Evolutionary conservation across 1,140 invertebrate species (phyloP), one percentile per base, ranked within the genome.

Genomic region (Aplysia californica): DNA sequence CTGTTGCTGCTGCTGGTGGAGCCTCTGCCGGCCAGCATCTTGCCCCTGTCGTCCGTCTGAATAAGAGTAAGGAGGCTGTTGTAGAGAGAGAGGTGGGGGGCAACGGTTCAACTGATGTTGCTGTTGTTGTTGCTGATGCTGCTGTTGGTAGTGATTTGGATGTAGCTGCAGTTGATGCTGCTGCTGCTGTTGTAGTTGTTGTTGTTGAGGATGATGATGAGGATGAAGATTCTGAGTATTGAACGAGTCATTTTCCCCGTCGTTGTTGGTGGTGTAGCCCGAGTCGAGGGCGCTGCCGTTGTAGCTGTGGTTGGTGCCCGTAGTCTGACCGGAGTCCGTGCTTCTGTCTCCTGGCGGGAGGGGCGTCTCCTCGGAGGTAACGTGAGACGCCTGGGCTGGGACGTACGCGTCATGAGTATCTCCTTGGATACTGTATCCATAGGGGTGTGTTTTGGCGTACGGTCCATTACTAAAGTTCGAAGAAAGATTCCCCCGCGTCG

Each of bases 211-310:
- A 33, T 39, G 33, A 4, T 77, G 58, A 64, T 61, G 75, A 61
- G 29, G 55, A 20, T 72, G 75, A 2, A 64, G 76, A 20, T 31
- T 20, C 1, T 61, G 44, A 6, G 15, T 36, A 23, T 58, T 71
- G 58, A 10, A 73, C 29, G 77, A 75, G 71, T 79, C 80, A 55
- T 31, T 68, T 29, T 81, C 80, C 33, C 72, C 72, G n/a, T 78
- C 79, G 38, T 78, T 81, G 72, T 80, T 80, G 35, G 80, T 81
- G 33, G 77, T 77, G 69, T 81, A 81, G 38, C 80, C 80, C n/a
- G 80, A 81, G 56, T 81, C 80, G 64, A 78, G 55, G 21, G 75
- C 50, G 31, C 70, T 80, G 71, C 80, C 77, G 61, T 64, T 72
- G 64, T 81, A 74, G 39, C 74, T 76, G 44, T 79, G 75, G 18